A percentile compares a stretch with the other conserved stretches of the same genome.
Evolutionary conservation across 2,113 vertebrate genomes (phyloP).

Genomic region (Ictalurus punctatus): DNA sequence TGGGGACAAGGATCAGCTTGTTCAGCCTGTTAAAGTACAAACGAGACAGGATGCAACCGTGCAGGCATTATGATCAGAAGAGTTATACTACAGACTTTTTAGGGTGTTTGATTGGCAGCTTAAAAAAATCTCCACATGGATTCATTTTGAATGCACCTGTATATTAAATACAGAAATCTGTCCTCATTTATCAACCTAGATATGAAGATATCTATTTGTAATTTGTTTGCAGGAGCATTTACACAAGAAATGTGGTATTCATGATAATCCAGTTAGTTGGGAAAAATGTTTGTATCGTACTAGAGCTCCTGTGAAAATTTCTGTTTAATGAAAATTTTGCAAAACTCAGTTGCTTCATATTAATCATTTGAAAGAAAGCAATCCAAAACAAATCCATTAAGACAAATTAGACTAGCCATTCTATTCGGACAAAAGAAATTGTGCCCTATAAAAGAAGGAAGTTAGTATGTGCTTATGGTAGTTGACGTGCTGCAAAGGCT

Average conservation of each 20-base stretch:
- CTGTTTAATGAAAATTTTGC: constrained; percentile 5
- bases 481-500: not conserved
- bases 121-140: constrained; percentile 42
- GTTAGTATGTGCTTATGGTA: not conserved
- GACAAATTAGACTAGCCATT: constrained; percentile 3
- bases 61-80: constrained; percentile 51
- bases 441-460: not conserved
- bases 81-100: constrained; percentile 21
- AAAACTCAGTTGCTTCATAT: not conserved
- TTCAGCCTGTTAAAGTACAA: constrained; percentile 19
- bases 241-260: not conserved
- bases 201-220: not conserved
- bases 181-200: not conserved
- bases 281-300: not conserved
- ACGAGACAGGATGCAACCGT: constrained; percentile 46
- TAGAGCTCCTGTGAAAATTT: not conserved
- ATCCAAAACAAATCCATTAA: constrained; percentile 3
- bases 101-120: constrained; percentile 42
- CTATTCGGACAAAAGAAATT: not conserved
- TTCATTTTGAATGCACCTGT: constrained; percentile 48
- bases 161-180: constrained; percentile 34
- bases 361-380: constrained; percentile 4
- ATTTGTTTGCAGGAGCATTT: not conserved
- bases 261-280: not conserved
- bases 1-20: constrained; percentile 44